Conservation (phyloP, 1,140 invertebrate species). For the Stenopsyche tienmushanensis region DNA sequence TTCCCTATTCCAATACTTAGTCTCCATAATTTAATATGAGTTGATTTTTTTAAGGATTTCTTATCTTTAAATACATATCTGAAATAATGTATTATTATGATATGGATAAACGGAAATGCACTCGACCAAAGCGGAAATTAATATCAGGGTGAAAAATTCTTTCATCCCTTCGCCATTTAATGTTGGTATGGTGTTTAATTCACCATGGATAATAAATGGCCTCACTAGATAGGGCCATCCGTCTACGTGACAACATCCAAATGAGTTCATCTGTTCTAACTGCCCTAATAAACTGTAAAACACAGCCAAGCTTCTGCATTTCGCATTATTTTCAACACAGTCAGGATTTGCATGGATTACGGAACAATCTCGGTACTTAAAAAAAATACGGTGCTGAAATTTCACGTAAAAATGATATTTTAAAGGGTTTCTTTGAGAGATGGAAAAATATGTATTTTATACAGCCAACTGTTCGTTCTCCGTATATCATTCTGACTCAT, state of each 20-base stretch:
- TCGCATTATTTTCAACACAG: too few species aligned
- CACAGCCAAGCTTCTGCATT: not conserved
- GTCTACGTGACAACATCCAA: slow-evolving; percentile 30
- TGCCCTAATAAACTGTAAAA: slow-evolving; percentile 6
- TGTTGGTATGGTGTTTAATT: slow-evolving; percentile 12
- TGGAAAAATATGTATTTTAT: too few species aligned
- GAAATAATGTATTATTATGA: too few species aligned
- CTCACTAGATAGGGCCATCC: slow-evolving; percentile 19
- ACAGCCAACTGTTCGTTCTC: too few species aligned
- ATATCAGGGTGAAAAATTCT: slow-evolving; percentile 19
- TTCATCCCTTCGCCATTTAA: not conserved
- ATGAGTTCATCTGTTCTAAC: slow-evolving; percentile 28
- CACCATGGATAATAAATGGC: slow-evolving; percentile 31
- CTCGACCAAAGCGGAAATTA: slow-evolving; percentile 11
- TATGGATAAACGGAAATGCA: not conserved
- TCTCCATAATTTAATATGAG: too few species aligned
- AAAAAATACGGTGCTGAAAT: too few species aligned
- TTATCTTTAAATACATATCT: too few species aligned
- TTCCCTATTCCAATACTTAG: too few species aligned
- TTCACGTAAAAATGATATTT: too few species aligned
- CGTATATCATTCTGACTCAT: not conserved
- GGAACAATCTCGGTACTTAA: too few species aligned
- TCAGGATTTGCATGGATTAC: not conserved
- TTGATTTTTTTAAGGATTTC: too few species aligned
- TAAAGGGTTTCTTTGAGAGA: too few species aligned